Evolutionary conservation across 2,797 vertebrate genomes (phyloP).

Genomic region (Bradypodion ventrale): DNA sequence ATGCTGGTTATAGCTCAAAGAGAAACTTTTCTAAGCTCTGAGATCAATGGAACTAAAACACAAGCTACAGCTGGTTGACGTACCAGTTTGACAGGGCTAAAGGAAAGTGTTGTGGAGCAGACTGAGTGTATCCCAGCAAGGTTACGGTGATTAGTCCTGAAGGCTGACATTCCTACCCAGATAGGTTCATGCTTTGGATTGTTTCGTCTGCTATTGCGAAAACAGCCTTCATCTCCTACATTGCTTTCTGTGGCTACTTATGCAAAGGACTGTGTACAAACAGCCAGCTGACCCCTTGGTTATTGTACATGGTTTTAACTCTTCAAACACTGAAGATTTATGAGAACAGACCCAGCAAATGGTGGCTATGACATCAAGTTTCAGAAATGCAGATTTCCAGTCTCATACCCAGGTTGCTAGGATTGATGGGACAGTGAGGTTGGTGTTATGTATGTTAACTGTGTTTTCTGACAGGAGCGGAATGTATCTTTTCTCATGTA

Average conservation of each 20-base stretch:
- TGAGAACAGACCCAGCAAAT: conserved; percentile 62
- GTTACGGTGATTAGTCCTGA: background rate
- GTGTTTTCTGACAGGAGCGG: too few species aligned
- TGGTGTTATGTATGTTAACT: too few species aligned
- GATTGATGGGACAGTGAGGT: background rate
- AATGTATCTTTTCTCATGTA: too few species aligned
- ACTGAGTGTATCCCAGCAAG: conserved; percentile 11
- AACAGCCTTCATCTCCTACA: background rate
- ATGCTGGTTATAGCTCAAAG: too few species aligned
- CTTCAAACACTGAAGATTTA: conserved; percentile 66
- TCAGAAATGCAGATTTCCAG: background rate
- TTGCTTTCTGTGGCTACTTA: conserved; percentile 38
- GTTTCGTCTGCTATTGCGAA: conserved; percentile 36
- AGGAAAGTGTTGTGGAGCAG: conserved; percentile 11
- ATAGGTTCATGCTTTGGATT: conserved; percentile 30
- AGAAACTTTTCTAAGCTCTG: too few species aligned
- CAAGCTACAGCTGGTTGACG: background rate
- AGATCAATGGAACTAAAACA: background rate
- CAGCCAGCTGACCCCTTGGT: conserved; percentile 62
- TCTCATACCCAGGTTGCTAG: background rate
- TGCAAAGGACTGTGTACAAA: conserved; percentile 42
- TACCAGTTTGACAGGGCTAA: background rate
- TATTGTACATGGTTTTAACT: conserved; percentile 61
- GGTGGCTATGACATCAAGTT: conserved; percentile 59
- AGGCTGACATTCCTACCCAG: conserved; percentile 21